Percentiles rank a stretch among this genome's conserved stretches.
Conservation (phyloP, 2,797 vertebrate genomes). For the Danio jaintianensis region DNA sequence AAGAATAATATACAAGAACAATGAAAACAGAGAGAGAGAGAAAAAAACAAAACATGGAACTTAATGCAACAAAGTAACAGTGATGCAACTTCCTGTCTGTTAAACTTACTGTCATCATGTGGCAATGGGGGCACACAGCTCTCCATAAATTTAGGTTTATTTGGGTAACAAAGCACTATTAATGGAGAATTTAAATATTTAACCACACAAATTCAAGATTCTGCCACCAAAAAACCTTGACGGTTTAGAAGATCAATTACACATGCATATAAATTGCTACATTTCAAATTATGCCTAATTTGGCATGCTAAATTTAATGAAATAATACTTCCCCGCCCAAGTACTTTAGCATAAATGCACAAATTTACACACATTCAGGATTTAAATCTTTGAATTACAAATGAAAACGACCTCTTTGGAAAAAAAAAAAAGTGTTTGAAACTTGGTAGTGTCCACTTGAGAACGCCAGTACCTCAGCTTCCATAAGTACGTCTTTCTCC, state of each 20-base stretch:
- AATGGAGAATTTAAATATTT: conserved; percentile 35
- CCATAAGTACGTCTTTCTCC: conserved; percentile 51
- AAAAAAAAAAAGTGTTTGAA: conserved; percentile 52
- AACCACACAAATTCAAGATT: conserved; percentile 29
- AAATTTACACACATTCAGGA: conserved; percentile 18
- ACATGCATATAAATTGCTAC: conserved; percentile 61
- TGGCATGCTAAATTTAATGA: conserved; percentile 58
- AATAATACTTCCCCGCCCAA: conserved; percentile 26
- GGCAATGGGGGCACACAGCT: conserved; percentile 48
- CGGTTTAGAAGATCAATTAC: conserved; percentile 25
- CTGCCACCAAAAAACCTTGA: conserved; percentile 2
- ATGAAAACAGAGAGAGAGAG: conserved; percentile 19
- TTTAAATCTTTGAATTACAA: neutral
- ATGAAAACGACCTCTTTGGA: conserved; percentile 53
- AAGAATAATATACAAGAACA: conserved; percentile 42
- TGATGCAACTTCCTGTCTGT: conserved; percentile 41
- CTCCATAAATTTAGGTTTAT: conserved; percentile 37
- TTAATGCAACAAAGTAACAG: conserved; percentile 34
- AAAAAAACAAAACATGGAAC: conserved; percentile 38
- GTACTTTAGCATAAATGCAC: conserved; percentile 23
- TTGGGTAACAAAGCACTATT: conserved; percentile 31
- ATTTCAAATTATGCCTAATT: conserved; percentile 58
- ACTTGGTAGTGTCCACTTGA: conserved; percentile 40
- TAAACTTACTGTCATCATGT: conserved; percentile 33
- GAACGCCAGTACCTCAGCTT: conserved; percentile 26